Base-by-base conservation (phyloP, 2,888 invertebrate species). In the Auanema freiburgensis region DNA sequence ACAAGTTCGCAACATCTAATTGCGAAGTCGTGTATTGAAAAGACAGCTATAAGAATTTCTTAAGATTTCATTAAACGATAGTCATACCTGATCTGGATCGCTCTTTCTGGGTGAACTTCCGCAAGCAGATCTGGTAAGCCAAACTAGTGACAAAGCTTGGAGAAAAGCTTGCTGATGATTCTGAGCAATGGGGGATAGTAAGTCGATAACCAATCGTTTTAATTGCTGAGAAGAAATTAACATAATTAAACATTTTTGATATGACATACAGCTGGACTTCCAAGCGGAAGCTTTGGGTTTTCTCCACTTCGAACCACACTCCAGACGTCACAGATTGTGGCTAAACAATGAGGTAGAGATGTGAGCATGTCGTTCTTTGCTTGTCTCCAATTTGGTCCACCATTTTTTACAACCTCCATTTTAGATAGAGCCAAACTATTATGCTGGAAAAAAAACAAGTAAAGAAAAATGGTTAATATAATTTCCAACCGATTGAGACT, bases 91-190 rank as follows among this genome's bases (percentile, higher is more conserved):
- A 21, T 71, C 67, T 42, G 54, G 18, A 33, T 73, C 67, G 1
- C 33, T 33, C 49, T 67, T 71, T n/a, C 54, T 50, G 2, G 51
- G 59, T 0, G 53, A 25, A 12, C 21, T 46, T 21, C 62, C 60
- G n/a, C 51, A 50, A n/a, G 57, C 56, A n/a, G 67, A 67, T 54
- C 74, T 21, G 6, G 74, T 92, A 90, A 83, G 89, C 92, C 92
- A 93, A 40, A 91, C 91, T 6, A 92, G 90, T 1, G 92, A 90
- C 65, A 92, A 88, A 2, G 92, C 91, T 8, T 91, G 90, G 63
- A 93, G 85, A 78, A 93, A 90, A 81, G 90, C 90, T 16, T 89
- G 87, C 12, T 91, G 90, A 84, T 92, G 91, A 81, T 91, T 90
- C 60, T 91, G 88, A 8, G 91, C 90, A 56, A 93, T 89, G 0